phyloP scores from a whole-genome alignment of 1,140 invertebrate genomes.

The Eurosta solidaginis region DNA sequence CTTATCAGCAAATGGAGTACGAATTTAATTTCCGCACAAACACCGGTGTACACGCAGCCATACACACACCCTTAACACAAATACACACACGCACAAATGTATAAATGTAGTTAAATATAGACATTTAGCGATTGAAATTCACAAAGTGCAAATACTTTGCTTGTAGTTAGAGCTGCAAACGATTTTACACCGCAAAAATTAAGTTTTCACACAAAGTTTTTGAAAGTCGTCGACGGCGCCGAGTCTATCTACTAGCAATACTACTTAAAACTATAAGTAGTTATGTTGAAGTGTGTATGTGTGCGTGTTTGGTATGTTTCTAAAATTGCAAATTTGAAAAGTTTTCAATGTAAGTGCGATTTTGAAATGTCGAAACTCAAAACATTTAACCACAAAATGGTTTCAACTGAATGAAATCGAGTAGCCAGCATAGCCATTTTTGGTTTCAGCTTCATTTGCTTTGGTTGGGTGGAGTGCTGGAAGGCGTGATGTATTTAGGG shows the following conservation, averaged over 20 bases:
- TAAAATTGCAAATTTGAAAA: conserved; percentile 23
- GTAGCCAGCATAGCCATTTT: neutral
- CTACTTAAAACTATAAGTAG: neutral
- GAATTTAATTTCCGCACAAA: conserved; percentile 27
- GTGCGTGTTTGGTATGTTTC: neutral
- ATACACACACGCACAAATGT: neutral
- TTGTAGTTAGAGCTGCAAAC: conserved; percentile 8
- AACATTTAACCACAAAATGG: conserved; percentile 22
- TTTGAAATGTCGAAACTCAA: conserved; percentile 24
- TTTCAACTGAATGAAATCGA: neutral
- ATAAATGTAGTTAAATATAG: neutral
- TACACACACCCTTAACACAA: neutral
- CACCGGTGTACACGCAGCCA: neutral
- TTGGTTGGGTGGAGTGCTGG: neutral
- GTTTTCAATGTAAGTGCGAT: conserved; percentile 26
- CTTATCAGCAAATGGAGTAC: neutral
- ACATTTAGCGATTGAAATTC: neutral
- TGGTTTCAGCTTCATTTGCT: conserved; percentile 17
- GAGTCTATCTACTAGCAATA: neutral
- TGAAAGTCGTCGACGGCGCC: neutral
- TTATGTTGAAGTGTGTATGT: neutral
- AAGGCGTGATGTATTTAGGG: neutral
- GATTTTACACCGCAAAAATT: conserved; percentile 21
- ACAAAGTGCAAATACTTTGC: conserved; percentile 22
- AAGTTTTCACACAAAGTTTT: conserved; percentile 27